Evolutionary conservation across 2,797 vertebrate genomes (phyloP).

Genomic region (Coregonus suidteri): DNA sequence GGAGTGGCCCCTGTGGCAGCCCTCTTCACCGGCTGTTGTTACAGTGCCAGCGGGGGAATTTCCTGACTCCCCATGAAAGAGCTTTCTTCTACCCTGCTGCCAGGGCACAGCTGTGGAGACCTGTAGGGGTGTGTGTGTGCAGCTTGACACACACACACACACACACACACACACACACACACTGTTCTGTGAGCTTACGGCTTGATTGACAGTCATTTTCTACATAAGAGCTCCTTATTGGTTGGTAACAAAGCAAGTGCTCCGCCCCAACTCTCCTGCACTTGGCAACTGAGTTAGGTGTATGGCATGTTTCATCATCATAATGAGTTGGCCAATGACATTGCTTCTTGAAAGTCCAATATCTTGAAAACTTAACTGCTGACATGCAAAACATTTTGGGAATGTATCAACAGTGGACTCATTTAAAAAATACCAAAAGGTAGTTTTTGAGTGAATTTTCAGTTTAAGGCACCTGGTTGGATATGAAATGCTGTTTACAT

Average conservation of each 20-base stretch:
- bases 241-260: neutral
- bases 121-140: neutral
- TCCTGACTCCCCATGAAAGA: conserved; percentile 33
- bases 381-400: too few species aligned
- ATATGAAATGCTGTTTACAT: neutral
- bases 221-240: neutral
- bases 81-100: conserved; percentile 14
- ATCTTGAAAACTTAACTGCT: too few species aligned
- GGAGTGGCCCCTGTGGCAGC: conserved; percentile 5
- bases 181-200: neutral
- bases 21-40: conserved; percentile 28
- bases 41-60: conserved; percentile 18
- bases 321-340: neutral
- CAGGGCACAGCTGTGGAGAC: conserved; percentile 35
- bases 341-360: neutral
- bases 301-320: too few species aligned
- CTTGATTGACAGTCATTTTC: neutral
- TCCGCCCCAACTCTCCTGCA: too few species aligned
- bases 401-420: too few species aligned
- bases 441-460: too few species aligned
- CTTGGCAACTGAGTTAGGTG: neutral
- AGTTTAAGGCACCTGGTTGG: neutral
- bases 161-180: neutral
- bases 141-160: neutral
- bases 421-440: too few species aligned